These are phyloP conservation scores for Azorinus chamasolen DNA, from an alignment of 2,888 invertebrate species.

Conservation along the genomic window DNA sequence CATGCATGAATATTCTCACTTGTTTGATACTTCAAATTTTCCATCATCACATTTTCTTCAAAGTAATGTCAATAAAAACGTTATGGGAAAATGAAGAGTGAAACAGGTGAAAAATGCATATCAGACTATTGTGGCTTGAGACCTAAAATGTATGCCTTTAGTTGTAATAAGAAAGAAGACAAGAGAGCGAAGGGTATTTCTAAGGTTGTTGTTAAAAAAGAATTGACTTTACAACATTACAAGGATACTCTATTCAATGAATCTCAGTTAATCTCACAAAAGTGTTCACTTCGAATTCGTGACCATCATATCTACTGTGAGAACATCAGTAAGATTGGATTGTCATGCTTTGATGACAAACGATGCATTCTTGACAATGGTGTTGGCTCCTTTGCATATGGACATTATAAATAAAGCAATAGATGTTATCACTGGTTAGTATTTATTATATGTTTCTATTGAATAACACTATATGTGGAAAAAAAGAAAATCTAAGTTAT, in stretches of 20 bases:
- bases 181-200: conserved; percentile 35
- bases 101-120: conserved; percentile 43
- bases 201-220: conserved; percentile 32
- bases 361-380: no score
- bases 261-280: conserved; percentile 22
- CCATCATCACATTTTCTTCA: conserved; percentile 37
- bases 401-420: no score
- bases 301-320: conserved; percentile 54
- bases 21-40: conserved; percentile 46
- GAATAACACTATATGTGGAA: no score
- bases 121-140: conserved; percentile 33
- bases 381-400: no score
- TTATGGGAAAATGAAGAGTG: conserved; percentile 48
- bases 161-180: conserved; percentile 26
- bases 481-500: no score
- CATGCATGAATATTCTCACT: conserved; percentile 28
- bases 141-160: conserved; percentile 48
- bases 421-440: no score
- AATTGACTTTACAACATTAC: conserved; percentile 32
- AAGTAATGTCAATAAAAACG: conserved; percentile 40
- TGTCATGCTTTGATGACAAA: no score
- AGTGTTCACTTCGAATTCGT: conserved; percentile 31
- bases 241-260: conserved; percentile 35
- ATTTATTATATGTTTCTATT: no score
- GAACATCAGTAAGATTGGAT: no score